Conservation (phyloP, 2,888 invertebrate species). For the Corythucha ciliata region DNA sequence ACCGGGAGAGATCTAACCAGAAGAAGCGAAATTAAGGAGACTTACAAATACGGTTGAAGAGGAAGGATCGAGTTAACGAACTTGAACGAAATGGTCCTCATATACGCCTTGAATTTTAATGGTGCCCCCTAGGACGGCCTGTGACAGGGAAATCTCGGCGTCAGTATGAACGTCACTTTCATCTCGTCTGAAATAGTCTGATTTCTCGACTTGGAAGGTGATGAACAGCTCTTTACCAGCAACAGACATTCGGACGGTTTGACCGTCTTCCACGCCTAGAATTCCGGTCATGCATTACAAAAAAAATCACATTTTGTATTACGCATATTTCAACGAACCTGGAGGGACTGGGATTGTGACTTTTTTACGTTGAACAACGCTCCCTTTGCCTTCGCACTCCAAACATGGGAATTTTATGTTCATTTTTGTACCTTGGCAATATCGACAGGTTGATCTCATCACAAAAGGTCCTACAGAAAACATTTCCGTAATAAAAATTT, state of each 20-base stretch:
- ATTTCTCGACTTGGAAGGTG: conserved; percentile 83
- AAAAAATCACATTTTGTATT: too few relatives aligned
- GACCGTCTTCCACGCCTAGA: conserved; percentile 88
- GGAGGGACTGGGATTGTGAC: conserved; percentile 91
- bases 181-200: conserved; percentile 81
- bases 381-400: conserved; percentile 91
- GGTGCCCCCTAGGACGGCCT: conserved; percentile 88
- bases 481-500: background rate
- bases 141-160: conserved; percentile 75
- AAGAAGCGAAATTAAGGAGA: too few relatives aligned
- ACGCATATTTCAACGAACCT: conserved; percentile 40
- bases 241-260: conserved; percentile 88
- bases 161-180: conserved; percentile 96
- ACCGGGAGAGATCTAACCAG: conserved; percentile 75
- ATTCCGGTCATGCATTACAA: conserved; percentile 5
- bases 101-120: conserved; percentile 88
- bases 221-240: conserved; percentile 87
- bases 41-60: too few relatives aligned
- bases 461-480: conserved; percentile 71
- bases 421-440: conserved; percentile 75
- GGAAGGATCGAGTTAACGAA: conserved; percentile 39
- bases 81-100: conserved; percentile 85
- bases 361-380: conserved; percentile 75
- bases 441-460: conserved; percentile 90
- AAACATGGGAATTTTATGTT: conserved; percentile 81